Evolutionary conservation across 2,113 vertebrate species (phyloP).

Genomic region (Vidua chalybeata): DNA sequence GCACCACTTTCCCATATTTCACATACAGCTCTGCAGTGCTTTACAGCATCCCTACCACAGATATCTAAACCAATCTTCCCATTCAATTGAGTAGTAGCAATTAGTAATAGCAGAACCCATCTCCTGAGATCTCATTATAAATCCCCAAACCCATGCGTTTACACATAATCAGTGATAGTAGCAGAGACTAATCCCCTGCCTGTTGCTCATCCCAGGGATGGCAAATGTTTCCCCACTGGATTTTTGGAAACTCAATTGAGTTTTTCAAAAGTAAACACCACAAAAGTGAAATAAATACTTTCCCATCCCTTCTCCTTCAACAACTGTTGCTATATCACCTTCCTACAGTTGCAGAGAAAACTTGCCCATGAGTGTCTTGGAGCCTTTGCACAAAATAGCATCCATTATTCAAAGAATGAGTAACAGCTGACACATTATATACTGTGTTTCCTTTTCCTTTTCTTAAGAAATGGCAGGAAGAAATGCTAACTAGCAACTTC

Average conservation of each 20-base stretch:
- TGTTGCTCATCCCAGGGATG: background rate
- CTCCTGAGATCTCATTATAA: conserved; percentile 30
- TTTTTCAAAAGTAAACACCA: conserved; percentile 28
- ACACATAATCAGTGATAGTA: background rate
- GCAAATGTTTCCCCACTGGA: background rate
- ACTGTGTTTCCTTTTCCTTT: background rate
- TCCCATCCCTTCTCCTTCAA: background rate
- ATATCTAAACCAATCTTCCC: background rate
- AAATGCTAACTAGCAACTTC: background rate
- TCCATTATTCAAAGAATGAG: conserved; percentile 17
- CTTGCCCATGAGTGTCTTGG: background rate
- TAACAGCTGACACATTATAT: conserved; percentile 4
- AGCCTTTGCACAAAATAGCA: conserved; percentile 5
- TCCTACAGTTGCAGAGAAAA: background rate
- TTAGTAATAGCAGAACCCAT: background rate
- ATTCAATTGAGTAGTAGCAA: background rate
- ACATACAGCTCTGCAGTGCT: background rate
- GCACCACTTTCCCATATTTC: background rate
- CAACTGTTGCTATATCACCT: background rate
- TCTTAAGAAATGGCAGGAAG: background rate
- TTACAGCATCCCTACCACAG: background rate
- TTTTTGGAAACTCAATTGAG: background rate
- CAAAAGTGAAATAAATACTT: background rate
- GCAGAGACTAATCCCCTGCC: background rate
- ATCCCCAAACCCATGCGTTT: background rate